Base-by-base conservation (phyloP, 2,888 invertebrate genomes). In the Eurytoma californica region DNA sequence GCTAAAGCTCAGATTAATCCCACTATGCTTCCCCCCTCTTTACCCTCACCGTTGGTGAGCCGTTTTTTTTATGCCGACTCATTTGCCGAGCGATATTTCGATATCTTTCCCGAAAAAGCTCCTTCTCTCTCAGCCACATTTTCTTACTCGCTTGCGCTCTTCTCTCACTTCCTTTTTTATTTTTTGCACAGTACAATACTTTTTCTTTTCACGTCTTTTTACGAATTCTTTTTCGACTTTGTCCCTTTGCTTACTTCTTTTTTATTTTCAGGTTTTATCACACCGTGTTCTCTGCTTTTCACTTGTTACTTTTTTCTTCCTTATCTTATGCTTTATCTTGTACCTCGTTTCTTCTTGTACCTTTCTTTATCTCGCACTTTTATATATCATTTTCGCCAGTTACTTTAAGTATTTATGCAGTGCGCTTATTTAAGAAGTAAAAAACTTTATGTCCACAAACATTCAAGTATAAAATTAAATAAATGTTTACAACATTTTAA, bases 1-100 rank as follows among this genome's bases (percentile, higher is more conserved):
- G 73, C 73, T 79, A 68, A 79, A 79, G 74, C 73, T 79, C 73
- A 65, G 72, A 79, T 79, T 79, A 73, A 74, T 61, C 69, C 73
- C 30, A 20, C 66, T 66, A 51, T 60, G 51, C 16, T 24, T 18
- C 28, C 60, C 28, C 16, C 9, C 39, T 39, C 39, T 39, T 39
- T 9, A 39, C 39, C 39, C 39, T 39, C 39, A 9, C 39, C 39
- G 39, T 9, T 39, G 39, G 39, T 9, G n/a, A 39, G 39, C 51
- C 16, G 20, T 80, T 68, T 68, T 65, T 68, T 61, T 81, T 24
- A 72, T 65, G 18, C 51, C 57, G 39, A 65, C 57, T 28, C 16
- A 24, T 5, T 9, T 24, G 14, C 24, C 30, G 12, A 65, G 24
- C 65, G 57, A 57, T 49, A 53, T 39, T 68, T 49, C 66, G 58